phyloP scores from a whole-genome alignment of 2,888 invertebrate genomes.

The Nephrotoma flavescens region DNA sequence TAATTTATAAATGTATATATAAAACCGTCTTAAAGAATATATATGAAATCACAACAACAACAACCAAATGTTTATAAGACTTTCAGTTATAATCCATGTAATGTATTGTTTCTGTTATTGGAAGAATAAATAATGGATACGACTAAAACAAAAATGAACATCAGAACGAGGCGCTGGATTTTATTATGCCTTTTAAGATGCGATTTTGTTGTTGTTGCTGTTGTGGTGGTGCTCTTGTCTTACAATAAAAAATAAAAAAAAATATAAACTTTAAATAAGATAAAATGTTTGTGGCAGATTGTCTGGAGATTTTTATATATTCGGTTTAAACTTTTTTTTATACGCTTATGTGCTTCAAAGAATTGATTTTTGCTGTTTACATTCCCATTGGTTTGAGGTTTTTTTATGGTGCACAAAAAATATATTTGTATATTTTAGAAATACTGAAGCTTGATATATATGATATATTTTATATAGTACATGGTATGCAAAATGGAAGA shows the following conservation, averaged over 20 bases:
- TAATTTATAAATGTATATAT: neutral
- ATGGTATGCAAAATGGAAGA: neutral
- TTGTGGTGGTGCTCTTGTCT: neutral
- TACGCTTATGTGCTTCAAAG: neutral
- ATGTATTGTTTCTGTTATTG: neutral
- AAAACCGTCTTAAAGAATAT: neutral
- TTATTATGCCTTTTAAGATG: neutral
- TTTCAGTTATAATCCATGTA: neutral
- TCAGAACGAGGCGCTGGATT: neutral
- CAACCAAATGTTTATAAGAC: neutral
- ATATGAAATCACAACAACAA: neutral
- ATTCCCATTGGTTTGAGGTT: neutral
- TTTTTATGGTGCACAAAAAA: neutral
- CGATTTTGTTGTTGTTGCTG: neutral
- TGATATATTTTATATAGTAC: neutral
- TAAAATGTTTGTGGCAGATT: neutral
- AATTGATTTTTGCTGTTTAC: neutral
- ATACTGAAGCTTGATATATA: neutral
- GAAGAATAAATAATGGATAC: neutral
- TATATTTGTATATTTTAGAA: neutral
- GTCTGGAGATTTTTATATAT: neutral
- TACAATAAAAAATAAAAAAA: neutral
- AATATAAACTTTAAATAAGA: neutral
- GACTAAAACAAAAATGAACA: neutral
- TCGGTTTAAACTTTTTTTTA: neutral